phyloP scores from a whole-genome alignment of 2,888 invertebrate species.

The Phalera bucephala region DNA sequence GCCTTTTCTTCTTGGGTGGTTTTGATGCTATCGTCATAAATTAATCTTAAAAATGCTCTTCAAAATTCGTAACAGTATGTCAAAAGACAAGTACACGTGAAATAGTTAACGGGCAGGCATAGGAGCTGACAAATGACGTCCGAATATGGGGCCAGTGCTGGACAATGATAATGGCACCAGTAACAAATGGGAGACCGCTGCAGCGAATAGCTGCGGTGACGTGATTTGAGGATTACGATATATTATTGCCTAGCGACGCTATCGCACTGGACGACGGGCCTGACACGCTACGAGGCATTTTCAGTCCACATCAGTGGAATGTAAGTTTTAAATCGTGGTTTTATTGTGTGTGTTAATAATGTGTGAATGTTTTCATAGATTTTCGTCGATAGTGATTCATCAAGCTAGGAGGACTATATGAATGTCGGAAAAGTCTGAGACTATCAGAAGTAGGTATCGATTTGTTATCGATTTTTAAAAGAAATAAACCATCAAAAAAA shows the following conservation, averaged over 20 bases:
- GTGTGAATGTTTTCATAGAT: no score
- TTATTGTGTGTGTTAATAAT: no score
- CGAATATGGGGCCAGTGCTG: constrained; percentile 70
- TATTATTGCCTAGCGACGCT: constrained; percentile 55
- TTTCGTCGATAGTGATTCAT: no score
- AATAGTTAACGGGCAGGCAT: constrained; percentile 46
- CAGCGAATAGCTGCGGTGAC: constrained; percentile 51
- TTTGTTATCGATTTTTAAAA: no score
- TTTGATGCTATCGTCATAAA: no score
- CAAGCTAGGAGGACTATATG: no score
- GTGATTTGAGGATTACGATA: constrained; percentile 64
- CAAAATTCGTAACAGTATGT: constrained; percentile 20
- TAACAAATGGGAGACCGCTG: constrained; percentile 67
- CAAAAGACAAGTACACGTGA: constrained; percentile 32
- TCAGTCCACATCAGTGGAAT: background rate
- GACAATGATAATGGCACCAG: constrained; percentile 73
- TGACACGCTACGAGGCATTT: constrained; percentile 34
- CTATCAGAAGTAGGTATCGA: no score
- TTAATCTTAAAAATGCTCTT: no score
- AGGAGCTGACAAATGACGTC: constrained; percentile 68
- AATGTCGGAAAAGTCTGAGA: no score
- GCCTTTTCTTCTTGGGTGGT: no score
- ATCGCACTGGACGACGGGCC: constrained; percentile 33
- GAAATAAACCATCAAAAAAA: no score
- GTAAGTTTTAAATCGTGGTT: background rate